phyloP scores from a whole-genome alignment of 2,113 vertebrate genomes.

The Kobus ellipsiprymnus region DNA sequence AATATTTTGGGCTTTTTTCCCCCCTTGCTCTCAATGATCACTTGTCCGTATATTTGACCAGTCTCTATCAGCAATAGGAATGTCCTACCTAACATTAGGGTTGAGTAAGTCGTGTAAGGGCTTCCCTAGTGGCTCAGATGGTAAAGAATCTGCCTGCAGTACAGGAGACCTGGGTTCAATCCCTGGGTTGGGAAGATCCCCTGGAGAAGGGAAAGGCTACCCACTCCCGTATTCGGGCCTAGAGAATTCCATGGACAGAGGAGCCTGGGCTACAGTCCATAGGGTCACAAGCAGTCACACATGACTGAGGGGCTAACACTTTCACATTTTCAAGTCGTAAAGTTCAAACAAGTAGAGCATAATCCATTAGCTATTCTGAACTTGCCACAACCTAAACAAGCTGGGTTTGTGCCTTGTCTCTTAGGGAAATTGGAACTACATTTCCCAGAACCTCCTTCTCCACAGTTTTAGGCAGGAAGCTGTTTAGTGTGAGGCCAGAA shows the following conservation, averaged over 20 bases:
- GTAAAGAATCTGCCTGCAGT: background rate
- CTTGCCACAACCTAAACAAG: background rate
- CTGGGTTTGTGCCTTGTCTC: background rate
- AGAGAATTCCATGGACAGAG: background rate
- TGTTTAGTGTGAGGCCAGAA: background rate
- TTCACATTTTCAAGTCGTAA: background rate
- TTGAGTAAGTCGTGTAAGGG: background rate
- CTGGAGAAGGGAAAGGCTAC: background rate
- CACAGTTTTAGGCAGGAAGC: background rate
- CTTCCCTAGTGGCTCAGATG: background rate
- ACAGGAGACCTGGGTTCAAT: background rate
- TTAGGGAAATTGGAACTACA: background rate
- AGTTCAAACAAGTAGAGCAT: background rate
- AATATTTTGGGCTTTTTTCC: background rate
- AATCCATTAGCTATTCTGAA: background rate
- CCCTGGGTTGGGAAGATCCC: background rate
- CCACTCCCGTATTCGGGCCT: background rate
- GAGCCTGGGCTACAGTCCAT: background rate
- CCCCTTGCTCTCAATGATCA: background rate
- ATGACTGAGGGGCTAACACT: background rate
- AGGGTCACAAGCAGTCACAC: background rate
- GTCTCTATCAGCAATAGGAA: background rate
- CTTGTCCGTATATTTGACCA: background rate
- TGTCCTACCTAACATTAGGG: background rate
- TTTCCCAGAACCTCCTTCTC: background rate